Evolutionary conservation across 2,113 vertebrate species (phyloP).

Genomic region (Drymodes brunneopygia): DNA sequence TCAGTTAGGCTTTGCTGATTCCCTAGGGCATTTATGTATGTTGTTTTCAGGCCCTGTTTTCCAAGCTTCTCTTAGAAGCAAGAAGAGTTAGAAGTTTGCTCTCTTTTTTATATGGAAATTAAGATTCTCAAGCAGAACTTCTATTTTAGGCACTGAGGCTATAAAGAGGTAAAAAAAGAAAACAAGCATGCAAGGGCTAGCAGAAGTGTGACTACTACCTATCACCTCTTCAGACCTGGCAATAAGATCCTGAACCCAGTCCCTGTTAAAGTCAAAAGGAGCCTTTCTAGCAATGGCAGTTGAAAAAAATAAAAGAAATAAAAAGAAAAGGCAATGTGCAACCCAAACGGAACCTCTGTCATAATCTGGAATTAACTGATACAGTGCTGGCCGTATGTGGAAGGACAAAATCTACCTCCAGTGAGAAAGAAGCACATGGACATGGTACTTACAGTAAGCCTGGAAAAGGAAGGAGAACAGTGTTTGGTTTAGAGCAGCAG

Average conservation of each 20-base stretch:
- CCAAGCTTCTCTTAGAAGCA: not conserved
- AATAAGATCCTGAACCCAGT: not conserved
- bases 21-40: not conserved
- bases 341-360: not conserved
- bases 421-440: not conserved
- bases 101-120: constrained; percentile 5
- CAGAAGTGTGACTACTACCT: not conserved
- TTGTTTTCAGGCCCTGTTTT: not conserved
- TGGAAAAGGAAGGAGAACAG: not conserved
- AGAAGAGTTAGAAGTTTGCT: not conserved
- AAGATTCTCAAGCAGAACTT: not conserved
- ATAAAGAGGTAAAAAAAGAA: not conserved
- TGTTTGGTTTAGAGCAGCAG: not conserved
- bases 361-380: not conserved
- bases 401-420: not conserved
- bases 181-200: not conserved
- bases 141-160: not conserved
- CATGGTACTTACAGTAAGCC: not conserved
- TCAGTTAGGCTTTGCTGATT: not conserved
- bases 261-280: not conserved
- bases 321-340: not conserved
- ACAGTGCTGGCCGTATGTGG: not conserved
- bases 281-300: not conserved
- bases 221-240: not conserved
- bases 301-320: not conserved